Evolutionary conservation across 2,888 invertebrate genomes (phyloP), one percentile per base, ranked within the genome.

Genomic region (Coenonympha glycerion): DNA sequence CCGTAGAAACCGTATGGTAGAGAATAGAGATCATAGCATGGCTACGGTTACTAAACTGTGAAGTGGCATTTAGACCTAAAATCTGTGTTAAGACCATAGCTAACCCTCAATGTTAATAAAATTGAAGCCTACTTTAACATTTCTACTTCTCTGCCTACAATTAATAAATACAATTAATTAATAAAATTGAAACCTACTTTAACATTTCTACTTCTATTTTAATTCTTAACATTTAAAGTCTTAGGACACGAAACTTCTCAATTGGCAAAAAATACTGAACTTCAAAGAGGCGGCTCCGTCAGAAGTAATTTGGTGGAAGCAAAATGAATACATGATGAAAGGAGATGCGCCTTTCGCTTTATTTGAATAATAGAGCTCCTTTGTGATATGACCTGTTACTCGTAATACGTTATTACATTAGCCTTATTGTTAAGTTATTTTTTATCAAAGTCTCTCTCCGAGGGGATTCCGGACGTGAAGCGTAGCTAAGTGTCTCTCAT

Each of bases 321-420:
- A 19, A 41, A 39, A 41, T 41, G 41, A 41, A 41, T 41, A 41
- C 41, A 30, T 41, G 41, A 41, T 41, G 28, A 41, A 41, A 41
- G 11, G 41, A 28, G 28, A 41, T 28, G 41, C 6, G 30, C 41
- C 18, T 30, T 28, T 30, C 19, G 13, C 8, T 41, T 41, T 41
- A 41, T 30, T 18, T 30, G 41, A 41, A 41, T 41, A 41, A 30
- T 24, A 41, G 18, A 1, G 9, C 19, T 41, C 6, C 11, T 30
- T 41, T 41, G 30, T 41, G 19, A 30, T 18, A 19, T 19, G 28
- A 30, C n/a, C 40, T 40, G 18, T 26, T 24, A 26, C 11, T 41
- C 16, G 15, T 24, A 24, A 11, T 37, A 16, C 3, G 19, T 36
- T 37, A 13, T 37, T 11, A 19, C 18, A n/a, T 18, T 34, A 30